Evolutionary conservation across 2,888 invertebrate genomes (phyloP), one percentile per base, ranked within the genome.

Genomic region (Arenicola marina): DNA sequence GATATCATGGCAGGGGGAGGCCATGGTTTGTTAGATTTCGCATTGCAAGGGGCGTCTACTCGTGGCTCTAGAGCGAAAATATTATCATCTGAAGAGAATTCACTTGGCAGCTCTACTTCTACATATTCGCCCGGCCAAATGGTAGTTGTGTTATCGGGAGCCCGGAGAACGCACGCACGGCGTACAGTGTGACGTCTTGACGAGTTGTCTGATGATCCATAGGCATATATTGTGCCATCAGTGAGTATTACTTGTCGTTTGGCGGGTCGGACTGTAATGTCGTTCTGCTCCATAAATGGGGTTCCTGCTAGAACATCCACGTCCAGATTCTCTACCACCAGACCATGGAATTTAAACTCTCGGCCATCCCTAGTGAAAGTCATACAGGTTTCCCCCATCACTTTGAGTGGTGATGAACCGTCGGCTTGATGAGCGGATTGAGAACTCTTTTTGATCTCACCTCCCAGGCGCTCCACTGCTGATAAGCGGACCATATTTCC

Each of bases 221-320:
- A 48, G 7, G 11, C 18, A 21, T 7, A 48, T 18, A 48, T 48
- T 11, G 7, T 11, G 21, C 24, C 48, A 48, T 48, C 24, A 7
- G 7, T 21, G 7, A 48, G 15, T 7, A 48, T 11, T 2, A 69
- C 61, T 51, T 62, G 55, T 26, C 61, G 61, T 45, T 62, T 66
- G 18, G 65, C 62, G 3, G 70, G 69, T 4, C 69, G 62, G n/a
- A 71, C 51, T 2, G 63, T 29, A 38, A 73, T 62, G 45, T 70
- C 73, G 62, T 71, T 73, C 15, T 2, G 4, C 34, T 53, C 58
- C 68, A 73, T 73, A 31, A 71, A 72, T 0, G 70, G 67, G 15
- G 67, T 68, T 1, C 72, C 72, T 0, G 68, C 69, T 18, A 62
- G 32, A 32, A 62, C 34, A 7, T 73, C 70, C 11, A 56, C 61